Evolutionary conservation across 2,888 invertebrate genomes (phyloP).

Genomic region (Tenthredo distinguenda): DNA sequence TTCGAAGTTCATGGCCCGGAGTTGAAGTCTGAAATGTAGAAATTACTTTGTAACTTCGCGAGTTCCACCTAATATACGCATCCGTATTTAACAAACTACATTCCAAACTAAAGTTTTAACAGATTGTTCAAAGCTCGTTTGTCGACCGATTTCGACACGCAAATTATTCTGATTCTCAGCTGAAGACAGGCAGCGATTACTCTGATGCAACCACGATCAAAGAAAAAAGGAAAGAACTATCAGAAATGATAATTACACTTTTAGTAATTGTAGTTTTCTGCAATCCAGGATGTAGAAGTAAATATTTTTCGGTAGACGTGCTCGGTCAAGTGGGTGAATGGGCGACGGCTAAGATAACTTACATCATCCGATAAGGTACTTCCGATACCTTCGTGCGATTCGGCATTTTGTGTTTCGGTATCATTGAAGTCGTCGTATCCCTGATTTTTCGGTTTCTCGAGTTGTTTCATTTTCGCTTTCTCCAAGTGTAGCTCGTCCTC

Average conservation of each 20-base stretch:
- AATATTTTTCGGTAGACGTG: conserved; percentile 64
- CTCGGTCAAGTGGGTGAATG: conserved; percentile 63
- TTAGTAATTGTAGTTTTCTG: conserved; percentile 67
- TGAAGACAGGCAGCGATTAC: neutral
- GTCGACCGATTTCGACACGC: neutral
- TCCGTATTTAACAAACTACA: neutral
- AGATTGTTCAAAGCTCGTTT: neutral
- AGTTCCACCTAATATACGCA: neutral
- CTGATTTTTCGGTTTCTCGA: conserved; percentile 56
- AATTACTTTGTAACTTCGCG: neutral
- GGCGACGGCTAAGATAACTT: conserved; percentile 59
- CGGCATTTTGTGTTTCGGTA: conserved; percentile 43
- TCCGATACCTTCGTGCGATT: conserved; percentile 44
- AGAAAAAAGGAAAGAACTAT: neutral
- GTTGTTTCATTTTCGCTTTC: conserved; percentile 56
- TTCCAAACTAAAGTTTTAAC: neutral
- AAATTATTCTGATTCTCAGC: neutral
- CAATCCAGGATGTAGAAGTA: conserved; percentile 65
- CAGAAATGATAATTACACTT: conserved; percentile 46
- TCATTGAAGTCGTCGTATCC: conserved; percentile 54
- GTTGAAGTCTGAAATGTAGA: conserved; percentile 22
- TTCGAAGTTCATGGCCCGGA: conserved; percentile 6
- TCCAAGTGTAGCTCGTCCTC: conserved; percentile 38
- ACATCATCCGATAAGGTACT: conserved; percentile 55
- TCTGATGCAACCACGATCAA: neutral